Percentiles rank a stretch among this genome's conserved stretches.
These are phyloP conservation scores for Dryadula phaetusa DNA, from an alignment of 2,888 invertebrate genomes.

Conservation along the genomic window DNA sequence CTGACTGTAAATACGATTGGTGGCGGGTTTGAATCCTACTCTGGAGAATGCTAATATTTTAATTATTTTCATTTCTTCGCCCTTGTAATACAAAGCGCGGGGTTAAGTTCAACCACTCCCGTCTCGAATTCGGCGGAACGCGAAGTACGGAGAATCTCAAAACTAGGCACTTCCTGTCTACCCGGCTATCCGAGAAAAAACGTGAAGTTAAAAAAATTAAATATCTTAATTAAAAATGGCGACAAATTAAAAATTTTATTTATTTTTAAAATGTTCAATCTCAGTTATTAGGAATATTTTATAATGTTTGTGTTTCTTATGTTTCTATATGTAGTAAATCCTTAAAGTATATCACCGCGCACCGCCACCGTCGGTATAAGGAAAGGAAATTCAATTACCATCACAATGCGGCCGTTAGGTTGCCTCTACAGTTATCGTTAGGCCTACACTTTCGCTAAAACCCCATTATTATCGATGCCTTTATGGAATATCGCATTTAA, in stretches of 20 bases:
- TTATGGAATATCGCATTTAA: conserved; percentile 14
- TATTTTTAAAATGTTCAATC: neutral
- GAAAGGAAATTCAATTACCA: conserved; percentile 70
- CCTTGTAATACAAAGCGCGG: too few species aligned
- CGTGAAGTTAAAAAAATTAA: neutral
- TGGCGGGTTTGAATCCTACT: too few species aligned
- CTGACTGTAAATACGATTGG: too few species aligned
- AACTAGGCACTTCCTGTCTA: too few species aligned
- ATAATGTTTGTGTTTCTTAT: neutral
- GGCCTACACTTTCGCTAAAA: conserved; percentile 25
- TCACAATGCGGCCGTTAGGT: conserved; percentile 55
- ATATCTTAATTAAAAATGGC: too few species aligned
- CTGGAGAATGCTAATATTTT: too few species aligned
- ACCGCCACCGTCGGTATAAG: conserved; percentile 46
- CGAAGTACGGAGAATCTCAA: too few species aligned
- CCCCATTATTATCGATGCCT: conserved; percentile 5
- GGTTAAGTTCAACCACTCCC: too few species aligned
- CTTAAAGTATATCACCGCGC: neutral
- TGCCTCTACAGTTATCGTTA: conserved; percentile 25
- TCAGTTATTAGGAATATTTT: neutral
- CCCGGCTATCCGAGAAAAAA: too few species aligned
- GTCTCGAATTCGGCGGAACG: too few species aligned
- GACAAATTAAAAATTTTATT: neutral
- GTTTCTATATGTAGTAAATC: neutral
- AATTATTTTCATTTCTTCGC: too few species aligned